Evolutionary conservation across 2,888 invertebrate genomes (phyloP).

Genomic region (Hypolimnas misippus): DNA sequence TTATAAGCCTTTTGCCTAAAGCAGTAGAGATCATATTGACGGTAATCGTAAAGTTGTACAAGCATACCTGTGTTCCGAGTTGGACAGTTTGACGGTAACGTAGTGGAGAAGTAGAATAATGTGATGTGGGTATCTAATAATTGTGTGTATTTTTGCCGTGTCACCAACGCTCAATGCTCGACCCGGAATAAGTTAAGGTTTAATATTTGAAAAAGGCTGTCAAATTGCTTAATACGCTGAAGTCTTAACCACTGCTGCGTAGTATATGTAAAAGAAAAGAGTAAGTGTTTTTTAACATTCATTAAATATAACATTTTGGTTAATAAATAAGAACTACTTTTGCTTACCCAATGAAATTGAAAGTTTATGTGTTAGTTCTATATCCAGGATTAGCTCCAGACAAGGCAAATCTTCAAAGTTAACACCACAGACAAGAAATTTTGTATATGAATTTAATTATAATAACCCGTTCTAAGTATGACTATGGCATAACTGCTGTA

Average conservation of each 20-base stretch:
- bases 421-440: no score
- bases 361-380: no score
- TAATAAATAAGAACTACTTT: no score
- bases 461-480: no score
- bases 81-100: constrained; percentile 72
- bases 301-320: background rate
- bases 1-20: background rate
- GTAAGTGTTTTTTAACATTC: background rate
- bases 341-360: no score
- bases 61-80: constrained; percentile 64
- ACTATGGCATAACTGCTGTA: no score
- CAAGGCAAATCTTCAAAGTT: no score
- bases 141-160: constrained; percentile 25
- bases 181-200: constrained; percentile 1
- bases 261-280: background rate
- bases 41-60: constrained; percentile 16
- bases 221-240: background rate
- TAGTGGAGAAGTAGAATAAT: constrained; percentile 36
- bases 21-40: background rate
- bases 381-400: no score
- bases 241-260: background rate
- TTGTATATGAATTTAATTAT: no score
- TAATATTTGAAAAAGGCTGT: constrained; percentile 8
- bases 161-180: constrained; percentile 10
- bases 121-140: constrained; percentile 37